Conservation (phyloP, 2,797 vertebrate species). For the Thamnophis elegans region DNA sequence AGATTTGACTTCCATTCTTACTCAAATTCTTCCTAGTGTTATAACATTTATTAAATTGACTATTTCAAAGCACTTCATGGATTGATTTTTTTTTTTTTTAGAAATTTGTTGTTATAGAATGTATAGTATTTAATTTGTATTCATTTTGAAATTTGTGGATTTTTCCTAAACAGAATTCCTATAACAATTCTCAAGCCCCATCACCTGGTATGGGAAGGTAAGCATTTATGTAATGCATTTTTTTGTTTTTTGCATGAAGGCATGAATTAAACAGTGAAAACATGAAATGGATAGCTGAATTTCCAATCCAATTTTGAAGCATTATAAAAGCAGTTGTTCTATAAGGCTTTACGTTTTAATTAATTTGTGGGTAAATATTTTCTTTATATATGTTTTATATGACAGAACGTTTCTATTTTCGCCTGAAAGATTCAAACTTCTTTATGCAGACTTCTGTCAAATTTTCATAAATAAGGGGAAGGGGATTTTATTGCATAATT, state of each 20-base stretch:
- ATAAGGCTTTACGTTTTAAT: neutral
- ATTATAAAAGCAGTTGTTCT: neutral
- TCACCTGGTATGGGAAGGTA: constrained; percentile 98
- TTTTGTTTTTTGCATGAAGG: neutral
- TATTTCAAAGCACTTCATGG: neutral
- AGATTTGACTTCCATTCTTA: neutral
- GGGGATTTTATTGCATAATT: neutral
- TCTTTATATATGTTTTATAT: neutral
- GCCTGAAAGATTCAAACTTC: neutral
- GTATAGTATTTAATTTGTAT: neutral
- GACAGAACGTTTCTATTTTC: neutral
- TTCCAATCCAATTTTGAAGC: neutral
- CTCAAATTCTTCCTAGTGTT: neutral
- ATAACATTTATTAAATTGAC: neutral
- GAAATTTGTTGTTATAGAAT: neutral
- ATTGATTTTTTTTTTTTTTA: neutral
- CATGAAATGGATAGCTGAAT: neutral
- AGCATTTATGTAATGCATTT: constrained; percentile 51
- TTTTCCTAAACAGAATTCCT: constrained; percentile 84
- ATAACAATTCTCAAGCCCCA: constrained; percentile 96
- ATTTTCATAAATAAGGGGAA: neutral
- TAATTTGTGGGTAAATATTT: neutral
- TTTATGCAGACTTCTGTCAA: neutral
- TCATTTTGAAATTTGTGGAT: constrained; percentile 5
- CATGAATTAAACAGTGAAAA: neutral